Evolutionary conservation across 2,113 vertebrate genomes (phyloP).

Genomic region (Calyptomena viridis): DNA sequence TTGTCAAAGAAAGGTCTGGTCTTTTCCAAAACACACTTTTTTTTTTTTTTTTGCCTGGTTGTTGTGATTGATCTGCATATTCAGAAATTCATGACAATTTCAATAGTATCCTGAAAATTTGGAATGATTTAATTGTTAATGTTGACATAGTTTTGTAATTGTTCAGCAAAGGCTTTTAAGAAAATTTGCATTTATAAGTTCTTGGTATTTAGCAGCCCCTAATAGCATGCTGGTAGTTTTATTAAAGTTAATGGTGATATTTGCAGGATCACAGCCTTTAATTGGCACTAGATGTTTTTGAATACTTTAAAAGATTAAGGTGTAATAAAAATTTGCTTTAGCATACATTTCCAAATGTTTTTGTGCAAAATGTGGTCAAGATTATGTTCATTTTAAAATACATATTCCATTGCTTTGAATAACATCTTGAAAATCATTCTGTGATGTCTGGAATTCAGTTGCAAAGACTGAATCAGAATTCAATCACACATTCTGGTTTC

Average conservation of each 20-base stretch:
- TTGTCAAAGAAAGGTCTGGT: not conserved
- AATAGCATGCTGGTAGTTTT: not conserved
- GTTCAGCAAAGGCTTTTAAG: not conserved
- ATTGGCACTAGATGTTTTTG: not conserved
- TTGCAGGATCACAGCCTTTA: not conserved
- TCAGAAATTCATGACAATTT: not conserved
- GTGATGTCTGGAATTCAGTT: not conserved
- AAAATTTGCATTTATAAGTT: not conserved
- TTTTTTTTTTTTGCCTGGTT: not conserved
- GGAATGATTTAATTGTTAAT: not conserved
- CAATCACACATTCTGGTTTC: not conserved
- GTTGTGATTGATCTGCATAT: not conserved
- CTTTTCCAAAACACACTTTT: not conserved
- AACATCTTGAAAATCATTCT: slow-evolving; percentile 30
- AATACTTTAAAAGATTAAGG: not conserved
- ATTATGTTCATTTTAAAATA: not conserved
- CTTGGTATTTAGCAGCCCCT: not conserved
- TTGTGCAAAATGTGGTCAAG: not conserved
- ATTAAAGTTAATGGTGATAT: not conserved
- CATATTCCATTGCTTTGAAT: not conserved
- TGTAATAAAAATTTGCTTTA: not conserved
- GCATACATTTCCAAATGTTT: not conserved
- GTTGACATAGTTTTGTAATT: not conserved
- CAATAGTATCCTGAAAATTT: not conserved
- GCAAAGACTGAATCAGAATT: slow-evolving; percentile 8